Evolutionary conservation across 2,888 invertebrate genomes (phyloP).

Genomic region (Koerneria pararmatus): DNA sequence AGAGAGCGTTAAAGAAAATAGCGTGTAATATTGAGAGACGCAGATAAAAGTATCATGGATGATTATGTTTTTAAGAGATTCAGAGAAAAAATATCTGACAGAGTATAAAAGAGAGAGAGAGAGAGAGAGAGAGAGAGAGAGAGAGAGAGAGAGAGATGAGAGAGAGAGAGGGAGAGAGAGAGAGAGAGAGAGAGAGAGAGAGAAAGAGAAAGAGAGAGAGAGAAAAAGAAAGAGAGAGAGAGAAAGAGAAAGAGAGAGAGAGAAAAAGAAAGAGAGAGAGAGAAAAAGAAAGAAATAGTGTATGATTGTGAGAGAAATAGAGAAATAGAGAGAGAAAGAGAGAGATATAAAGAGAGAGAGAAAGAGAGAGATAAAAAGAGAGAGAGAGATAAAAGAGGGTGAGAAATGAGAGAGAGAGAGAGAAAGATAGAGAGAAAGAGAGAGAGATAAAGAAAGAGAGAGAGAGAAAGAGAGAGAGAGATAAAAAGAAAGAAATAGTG

Average conservation of each 20-base stretch:
- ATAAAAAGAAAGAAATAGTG: too few relatives aligned
- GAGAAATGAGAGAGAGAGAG: too few relatives aligned
- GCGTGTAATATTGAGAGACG: too few relatives aligned
- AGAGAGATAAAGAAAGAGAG: too few relatives aligned
- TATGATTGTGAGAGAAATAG: neutral
- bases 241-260: neutral
- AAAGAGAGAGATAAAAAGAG: slow-evolving; percentile 3
- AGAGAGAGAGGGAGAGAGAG: neutral
- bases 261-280: neutral
- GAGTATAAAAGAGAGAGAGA: neutral
- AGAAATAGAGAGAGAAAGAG: neutral
- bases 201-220: slow-evolving; percentile 6
- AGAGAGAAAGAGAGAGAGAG: too few relatives aligned
- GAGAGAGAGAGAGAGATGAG: neutral
- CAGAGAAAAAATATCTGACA: too few relatives aligned
- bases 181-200: slow-evolving; percentile 1
- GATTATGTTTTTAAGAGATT: too few relatives aligned
- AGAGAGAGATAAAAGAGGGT: neutral
- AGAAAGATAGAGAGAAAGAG: too few relatives aligned
- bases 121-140: neutral
- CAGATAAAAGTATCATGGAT: too few relatives aligned
- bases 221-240: neutral
- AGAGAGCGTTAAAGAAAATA: too few relatives aligned
- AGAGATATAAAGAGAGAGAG: neutral
- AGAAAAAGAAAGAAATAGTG: neutral